phyloP scores from a whole-genome alignment of 2,797 vertebrate species.

The Galagoides demidoff region DNA sequence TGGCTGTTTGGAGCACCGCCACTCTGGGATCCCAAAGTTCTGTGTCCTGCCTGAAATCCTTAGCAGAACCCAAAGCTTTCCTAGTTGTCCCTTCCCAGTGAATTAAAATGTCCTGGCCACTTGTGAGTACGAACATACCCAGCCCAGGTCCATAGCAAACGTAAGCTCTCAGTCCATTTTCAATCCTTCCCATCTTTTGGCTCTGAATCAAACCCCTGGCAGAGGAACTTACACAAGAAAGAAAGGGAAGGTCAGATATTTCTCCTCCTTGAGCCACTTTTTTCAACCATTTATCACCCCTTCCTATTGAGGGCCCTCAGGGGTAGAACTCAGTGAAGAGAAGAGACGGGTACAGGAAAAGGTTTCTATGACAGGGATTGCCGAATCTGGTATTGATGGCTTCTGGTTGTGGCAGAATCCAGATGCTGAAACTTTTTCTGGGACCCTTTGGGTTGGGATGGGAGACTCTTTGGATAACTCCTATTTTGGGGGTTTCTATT shows the following conservation, averaged over 20 bases:
- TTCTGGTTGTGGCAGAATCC: background rate
- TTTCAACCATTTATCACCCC: background rate
- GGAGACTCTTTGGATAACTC: no score
- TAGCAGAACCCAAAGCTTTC: background rate
- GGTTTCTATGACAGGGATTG: background rate
- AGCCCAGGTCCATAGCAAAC: background rate
- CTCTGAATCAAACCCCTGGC: background rate
- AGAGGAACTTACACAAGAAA: background rate
- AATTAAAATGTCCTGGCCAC: background rate
- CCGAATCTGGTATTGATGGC: background rate
- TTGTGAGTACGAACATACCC: background rate
- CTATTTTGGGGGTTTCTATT: no score
- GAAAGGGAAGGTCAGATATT: background rate
- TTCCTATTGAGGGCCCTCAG: background rate
- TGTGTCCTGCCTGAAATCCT: background rate
- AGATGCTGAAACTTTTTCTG: background rate
- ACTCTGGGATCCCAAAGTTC: background rate
- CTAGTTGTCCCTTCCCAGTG: background rate
- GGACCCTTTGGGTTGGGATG: background rate
- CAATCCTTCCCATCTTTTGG: background rate
- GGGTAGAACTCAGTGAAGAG: rapidly evolving
- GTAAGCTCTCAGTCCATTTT: background rate
- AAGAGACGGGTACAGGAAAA: background rate
- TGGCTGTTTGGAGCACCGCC: background rate
- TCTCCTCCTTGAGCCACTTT: background rate